These are phyloP conservation scores for Drosophila macrospina DNA, from an alignment of 2,888 invertebrate genomes.

Conservation along the genomic window DNA sequence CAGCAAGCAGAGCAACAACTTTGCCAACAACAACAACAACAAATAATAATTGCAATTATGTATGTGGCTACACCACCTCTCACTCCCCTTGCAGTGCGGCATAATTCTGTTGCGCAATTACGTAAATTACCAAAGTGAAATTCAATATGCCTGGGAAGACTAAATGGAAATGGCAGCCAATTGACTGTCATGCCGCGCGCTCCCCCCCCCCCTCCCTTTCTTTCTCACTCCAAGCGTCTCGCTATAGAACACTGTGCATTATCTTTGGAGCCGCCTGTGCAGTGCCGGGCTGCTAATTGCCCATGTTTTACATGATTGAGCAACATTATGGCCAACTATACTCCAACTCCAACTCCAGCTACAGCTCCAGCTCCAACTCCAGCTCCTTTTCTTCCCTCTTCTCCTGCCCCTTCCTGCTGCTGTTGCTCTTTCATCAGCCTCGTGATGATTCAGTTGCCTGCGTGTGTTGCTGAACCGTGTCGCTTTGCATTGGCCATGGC, in stretches of 20 bases:
- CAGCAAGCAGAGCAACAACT: background rate
- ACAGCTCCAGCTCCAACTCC: background rate
- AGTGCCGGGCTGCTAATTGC: constrained; percentile 61
- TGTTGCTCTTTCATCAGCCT: background rate
- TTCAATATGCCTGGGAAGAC: constrained; percentile 66
- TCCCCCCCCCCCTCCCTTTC: background rate
- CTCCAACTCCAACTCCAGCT: constrained; percentile 13
- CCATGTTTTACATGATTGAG: constrained; percentile 71
- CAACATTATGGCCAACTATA: constrained; percentile 52
- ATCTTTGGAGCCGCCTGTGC: constrained; percentile 43
- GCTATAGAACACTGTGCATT: constrained; percentile 45
- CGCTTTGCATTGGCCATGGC: constrained; percentile 10
- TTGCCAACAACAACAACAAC: constrained; percentile 31
- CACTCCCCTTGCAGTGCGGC: constrained; percentile 8
- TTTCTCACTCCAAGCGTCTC: background rate
- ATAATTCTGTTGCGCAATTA: constrained; percentile 66
- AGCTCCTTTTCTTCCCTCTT: background rate
- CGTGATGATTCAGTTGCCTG: constrained; percentile 28
- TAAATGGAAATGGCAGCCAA: constrained; percentile 50
- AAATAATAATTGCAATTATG: constrained; percentile 64
- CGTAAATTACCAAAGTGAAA: constrained; percentile 74
- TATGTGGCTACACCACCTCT: constrained; percentile 28
- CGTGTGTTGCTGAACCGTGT: constrained; percentile 18
- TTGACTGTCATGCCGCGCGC: constrained; percentile 28
- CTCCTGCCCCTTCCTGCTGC: background rate